A percentile compares a stretch with the other conserved stretches of the same genome.
phyloP scores from a whole-genome alignment of 2,113 vertebrate species.

The Neotoma lepida region DNA sequence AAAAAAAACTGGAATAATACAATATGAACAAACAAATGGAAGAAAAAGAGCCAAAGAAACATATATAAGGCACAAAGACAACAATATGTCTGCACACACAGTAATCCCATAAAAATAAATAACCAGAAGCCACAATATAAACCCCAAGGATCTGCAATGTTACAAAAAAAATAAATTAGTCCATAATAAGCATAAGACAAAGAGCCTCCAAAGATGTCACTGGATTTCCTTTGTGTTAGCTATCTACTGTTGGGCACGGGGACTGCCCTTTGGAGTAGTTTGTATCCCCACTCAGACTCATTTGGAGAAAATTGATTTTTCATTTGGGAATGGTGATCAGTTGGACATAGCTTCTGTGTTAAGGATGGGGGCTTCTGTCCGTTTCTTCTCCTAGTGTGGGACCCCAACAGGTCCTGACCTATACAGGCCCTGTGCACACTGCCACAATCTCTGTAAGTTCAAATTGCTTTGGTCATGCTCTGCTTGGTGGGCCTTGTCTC shows the following conservation, averaged over 20 bases:
- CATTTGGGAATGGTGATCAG: not conserved
- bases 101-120: not conserved
- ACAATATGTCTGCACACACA: not conserved
- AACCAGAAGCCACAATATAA: not conserved
- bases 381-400: not conserved
- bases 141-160: not conserved
- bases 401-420: too few species aligned
- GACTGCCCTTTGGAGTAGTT: too few species aligned
- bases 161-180: not conserved
- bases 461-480: not conserved
- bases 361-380: not conserved
- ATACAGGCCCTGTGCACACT: not conserved
- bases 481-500: not conserved
- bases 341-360: not conserved
- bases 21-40: not conserved
- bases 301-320: not conserved
- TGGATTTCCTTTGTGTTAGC: not conserved
- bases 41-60: not conserved
- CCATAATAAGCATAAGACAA: not conserved
- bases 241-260: not conserved
- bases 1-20: not conserved
- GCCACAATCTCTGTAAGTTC: not conserved
- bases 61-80: not conserved
- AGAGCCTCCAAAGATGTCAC: not conserved
- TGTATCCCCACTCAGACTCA: not conserved